Base-by-base conservation (phyloP, 2,888 invertebrate genomes). In the Adela reaumurella region DNA sequence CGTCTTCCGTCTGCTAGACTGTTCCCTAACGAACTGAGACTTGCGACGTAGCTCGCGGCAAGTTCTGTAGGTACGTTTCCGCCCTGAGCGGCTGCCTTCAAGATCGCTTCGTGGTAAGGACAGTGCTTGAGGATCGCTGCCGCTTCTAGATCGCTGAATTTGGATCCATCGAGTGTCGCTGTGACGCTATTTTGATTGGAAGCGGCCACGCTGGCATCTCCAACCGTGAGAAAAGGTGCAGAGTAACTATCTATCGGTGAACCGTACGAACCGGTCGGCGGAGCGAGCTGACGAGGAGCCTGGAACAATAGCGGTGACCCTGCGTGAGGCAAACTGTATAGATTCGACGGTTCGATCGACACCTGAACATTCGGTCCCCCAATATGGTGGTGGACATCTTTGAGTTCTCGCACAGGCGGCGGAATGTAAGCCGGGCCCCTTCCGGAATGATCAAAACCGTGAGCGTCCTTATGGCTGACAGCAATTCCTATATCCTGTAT, bases 401-500 rank as follows among this genome's bases (percentile, higher is more conserved):
- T 80, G 0, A 83, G 59, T 50, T 82, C 84, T 44, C 80, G 70
- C n/a, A 85, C 78, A 2, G 87, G 86, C 1, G 87, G 87, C 0
- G 87, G 85, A 29, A 87, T 65, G 57, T 88, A 88, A 0, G 83
- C 66, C 1, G 81, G 74, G 0, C 74, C 73, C 54, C 80, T 76
- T 10, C 72, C 65, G 0, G 67, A 60, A 46, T 83, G 81, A 50
- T 84, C 82, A 2, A 81, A 66, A 0, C 82, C 82, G 51, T 81
- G 82, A 17, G 73, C 66, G 59, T 87, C 86, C 55, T 87, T 83
- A 17, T 85, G 83, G 46, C 83, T 81, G 0, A 84, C 84, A 1
- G 81, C 74, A 47, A 86, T 83, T 0, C 83, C 88, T 53, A 86
- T 84, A 47, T 83, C 86, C 55, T 87, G 82, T 2, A 90, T 69